phyloP scores from a whole-genome alignment of 1,140 invertebrate genomes.

The Acromyrmex charruanus region DNA sequence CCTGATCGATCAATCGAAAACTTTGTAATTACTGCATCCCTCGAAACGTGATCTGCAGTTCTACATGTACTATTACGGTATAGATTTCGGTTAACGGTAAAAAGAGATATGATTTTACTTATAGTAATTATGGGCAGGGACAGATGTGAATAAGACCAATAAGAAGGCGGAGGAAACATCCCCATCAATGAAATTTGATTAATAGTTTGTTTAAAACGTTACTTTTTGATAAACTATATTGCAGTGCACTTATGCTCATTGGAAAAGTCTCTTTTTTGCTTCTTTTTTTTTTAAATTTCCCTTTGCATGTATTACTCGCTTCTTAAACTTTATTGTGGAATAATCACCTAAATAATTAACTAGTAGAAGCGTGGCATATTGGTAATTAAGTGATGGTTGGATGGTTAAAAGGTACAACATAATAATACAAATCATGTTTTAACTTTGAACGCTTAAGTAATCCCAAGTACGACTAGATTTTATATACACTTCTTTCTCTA shows the following conservation, averaged over 20 bases:
- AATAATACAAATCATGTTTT: constrained; percentile 69
- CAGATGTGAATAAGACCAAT: constrained; percentile 5
- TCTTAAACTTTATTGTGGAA: constrained; percentile 67
- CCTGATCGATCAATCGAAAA: constrained; percentile 77
- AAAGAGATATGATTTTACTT: constrained; percentile 50
- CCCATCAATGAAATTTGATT: constrained; percentile 29
- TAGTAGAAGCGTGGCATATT: constrained; percentile 30
- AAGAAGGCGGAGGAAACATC: constrained; percentile 1
- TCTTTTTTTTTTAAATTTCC: constrained; percentile 35
- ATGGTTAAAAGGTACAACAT: constrained; percentile 45
- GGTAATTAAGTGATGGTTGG: constrained; percentile 42
- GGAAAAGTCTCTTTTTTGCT: constrained; percentile 47
- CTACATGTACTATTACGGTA: constrained; percentile 80
- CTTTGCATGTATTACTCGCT: constrained; percentile 53
- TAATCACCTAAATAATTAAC: constrained; percentile 56
- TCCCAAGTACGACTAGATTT: constrained; percentile 79
- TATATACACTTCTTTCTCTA: constrained; percentile 81
- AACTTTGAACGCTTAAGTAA: constrained; percentile 71
- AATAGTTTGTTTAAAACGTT: constrained; percentile 18
- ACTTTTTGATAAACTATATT: constrained; percentile 46
- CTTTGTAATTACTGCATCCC: constrained; percentile 77
- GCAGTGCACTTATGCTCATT: constrained; percentile 34
- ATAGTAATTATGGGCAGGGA: constrained; percentile 28
- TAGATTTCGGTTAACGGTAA: constrained; percentile 74
- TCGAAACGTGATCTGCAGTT: constrained; percentile 77